phyloP scores from a whole-genome alignment of 2,113 vertebrate species.

The Nanorana parkeri region DNA sequence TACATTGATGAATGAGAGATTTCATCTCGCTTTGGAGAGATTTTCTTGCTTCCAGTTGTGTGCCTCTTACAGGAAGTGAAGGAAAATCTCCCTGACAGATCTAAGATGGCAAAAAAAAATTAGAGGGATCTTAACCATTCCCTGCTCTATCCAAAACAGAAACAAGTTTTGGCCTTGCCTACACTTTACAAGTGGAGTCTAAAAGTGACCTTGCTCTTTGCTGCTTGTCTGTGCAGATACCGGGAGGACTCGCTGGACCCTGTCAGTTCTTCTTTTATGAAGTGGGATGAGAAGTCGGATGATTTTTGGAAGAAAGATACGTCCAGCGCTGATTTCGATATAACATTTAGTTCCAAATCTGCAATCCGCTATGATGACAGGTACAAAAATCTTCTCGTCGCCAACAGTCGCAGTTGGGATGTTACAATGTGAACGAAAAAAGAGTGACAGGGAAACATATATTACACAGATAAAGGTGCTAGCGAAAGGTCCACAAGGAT shows the following conservation, averaged over 20 bases:
- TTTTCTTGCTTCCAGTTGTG: not conserved
- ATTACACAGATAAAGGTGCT: too few species aligned
- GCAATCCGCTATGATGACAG: constrained; percentile 76
- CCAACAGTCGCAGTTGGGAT: too few species aligned
- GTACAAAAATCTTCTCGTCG: constrained; percentile 63
- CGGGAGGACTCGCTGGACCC: constrained; percentile 76
- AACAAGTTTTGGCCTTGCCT: too few species aligned
- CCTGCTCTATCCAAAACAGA: too few species aligned
- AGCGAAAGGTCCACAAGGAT: too few species aligned
- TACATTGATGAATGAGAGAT: too few species aligned
- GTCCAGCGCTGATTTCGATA: constrained; percentile 74
- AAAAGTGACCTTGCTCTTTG: not conserved
- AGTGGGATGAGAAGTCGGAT: constrained; percentile 79
- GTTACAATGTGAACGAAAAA: too few species aligned
- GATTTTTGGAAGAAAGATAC: constrained; percentile 82
- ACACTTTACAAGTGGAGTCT: too few species aligned
- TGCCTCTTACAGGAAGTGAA: not conserved
- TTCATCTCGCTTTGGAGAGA: too few species aligned
- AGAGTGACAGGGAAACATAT: too few species aligned
- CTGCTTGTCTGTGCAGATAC: constrained; percentile 66
- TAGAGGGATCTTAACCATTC: too few species aligned
- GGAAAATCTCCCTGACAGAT: not conserved
- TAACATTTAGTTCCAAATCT: constrained; percentile 69
- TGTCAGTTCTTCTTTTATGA: constrained; percentile 73
- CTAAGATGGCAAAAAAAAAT: too few species aligned